A percentile compares a stretch with the other conserved stretches of the same genome.
phyloP scores from a whole-genome alignment of 2,888 invertebrate species.

The Pheosia tremula region DNA sequence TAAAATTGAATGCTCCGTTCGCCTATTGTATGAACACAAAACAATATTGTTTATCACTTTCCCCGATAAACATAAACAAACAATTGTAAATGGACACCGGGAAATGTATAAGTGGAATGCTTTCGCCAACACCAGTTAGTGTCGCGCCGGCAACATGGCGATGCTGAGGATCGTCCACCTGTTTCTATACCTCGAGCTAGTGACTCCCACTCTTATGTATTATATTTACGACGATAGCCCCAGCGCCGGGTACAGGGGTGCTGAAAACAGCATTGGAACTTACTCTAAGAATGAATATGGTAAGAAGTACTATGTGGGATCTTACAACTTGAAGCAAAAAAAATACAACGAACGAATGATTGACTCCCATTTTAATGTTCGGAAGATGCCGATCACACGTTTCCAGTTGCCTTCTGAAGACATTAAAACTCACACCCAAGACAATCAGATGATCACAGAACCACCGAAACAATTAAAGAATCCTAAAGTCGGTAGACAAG shows the following conservation, averaged over 20 bases:
- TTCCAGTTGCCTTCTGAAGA: conserved; percentile 11
- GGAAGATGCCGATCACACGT: conserved; percentile 33
- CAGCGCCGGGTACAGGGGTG: conserved; percentile 46
- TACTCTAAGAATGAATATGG: conserved; percentile 38
- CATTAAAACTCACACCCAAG: conserved; percentile 2
- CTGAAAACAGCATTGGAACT: conserved; percentile 33
- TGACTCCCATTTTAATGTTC: conserved; percentile 55
- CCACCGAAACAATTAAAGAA: not conserved
- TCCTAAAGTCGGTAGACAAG: not conserved
- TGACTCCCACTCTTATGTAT: conserved; percentile 45
- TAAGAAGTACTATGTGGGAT: conserved; percentile 47
- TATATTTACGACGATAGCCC: conserved; percentile 54
- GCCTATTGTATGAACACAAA: conserved; percentile 10
- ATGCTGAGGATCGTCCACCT: conserved; percentile 36
- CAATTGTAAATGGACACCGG: conserved; percentile 31
- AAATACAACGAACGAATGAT: conserved; percentile 46
- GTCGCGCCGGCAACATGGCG: conserved; percentile 50
- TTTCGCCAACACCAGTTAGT: conserved; percentile 36
- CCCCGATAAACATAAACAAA: conserved; percentile 38
- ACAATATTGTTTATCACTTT: conserved; percentile 51
- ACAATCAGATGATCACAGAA: not conserved
- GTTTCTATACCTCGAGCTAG: conserved; percentile 41
- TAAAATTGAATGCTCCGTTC: conserved; percentile 10
- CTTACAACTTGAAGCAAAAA: conserved; percentile 38
- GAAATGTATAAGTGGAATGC: conserved; percentile 53